A percentile compares a stretch with the other conserved stretches of the same genome.
These are phyloP conservation scores for Chesias legatella DNA, from an alignment of 2,888 invertebrate species.

Conservation along the genomic window DNA sequence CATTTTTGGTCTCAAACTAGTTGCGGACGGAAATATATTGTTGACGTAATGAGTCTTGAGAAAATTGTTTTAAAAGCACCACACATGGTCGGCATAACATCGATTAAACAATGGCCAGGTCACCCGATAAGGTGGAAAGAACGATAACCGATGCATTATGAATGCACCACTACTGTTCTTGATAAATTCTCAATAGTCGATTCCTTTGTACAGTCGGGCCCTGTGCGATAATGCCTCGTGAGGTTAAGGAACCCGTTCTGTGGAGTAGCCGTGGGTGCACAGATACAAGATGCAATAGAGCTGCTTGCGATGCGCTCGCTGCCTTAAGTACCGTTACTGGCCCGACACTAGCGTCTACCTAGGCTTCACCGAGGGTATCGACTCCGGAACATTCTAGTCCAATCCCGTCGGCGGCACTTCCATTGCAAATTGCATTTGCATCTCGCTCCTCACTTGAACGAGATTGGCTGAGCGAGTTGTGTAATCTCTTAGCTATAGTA, in stretches of 20 bases:
- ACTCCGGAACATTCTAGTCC: conserved; percentile 21
- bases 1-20: conserved; percentile 10
- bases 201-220: conserved; percentile 36
- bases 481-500: conserved; percentile 5
- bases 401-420: conserved; percentile 19
- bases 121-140: conserved; percentile 61
- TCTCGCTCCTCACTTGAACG: conserved; percentile 8
- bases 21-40: conserved; percentile 19
- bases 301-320: conserved; percentile 60
- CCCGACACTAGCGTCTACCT: conserved; percentile 42
- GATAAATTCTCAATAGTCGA: conserved; percentile 44
- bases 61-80: conserved; percentile 39
- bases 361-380: conserved; percentile 22
- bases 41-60: conserved; percentile 32
- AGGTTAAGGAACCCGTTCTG: conserved; percentile 42
- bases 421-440: conserved; percentile 22
- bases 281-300: conserved; percentile 53
- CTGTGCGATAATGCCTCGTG: conserved; percentile 48
- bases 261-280: conserved; percentile 37
- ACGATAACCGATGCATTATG: conserved; percentile 65
- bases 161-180: conserved; percentile 48
- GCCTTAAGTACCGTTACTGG: conserved; percentile 64
- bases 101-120: conserved; percentile 55
- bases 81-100: conserved; percentile 37
- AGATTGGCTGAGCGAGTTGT: conserved; percentile 8